Percentiles rank a stretch among this genome's conserved stretches.
Evolutionary conservation across 2,888 invertebrate species (phyloP).

Genomic region (Dione vanillae): DNA sequence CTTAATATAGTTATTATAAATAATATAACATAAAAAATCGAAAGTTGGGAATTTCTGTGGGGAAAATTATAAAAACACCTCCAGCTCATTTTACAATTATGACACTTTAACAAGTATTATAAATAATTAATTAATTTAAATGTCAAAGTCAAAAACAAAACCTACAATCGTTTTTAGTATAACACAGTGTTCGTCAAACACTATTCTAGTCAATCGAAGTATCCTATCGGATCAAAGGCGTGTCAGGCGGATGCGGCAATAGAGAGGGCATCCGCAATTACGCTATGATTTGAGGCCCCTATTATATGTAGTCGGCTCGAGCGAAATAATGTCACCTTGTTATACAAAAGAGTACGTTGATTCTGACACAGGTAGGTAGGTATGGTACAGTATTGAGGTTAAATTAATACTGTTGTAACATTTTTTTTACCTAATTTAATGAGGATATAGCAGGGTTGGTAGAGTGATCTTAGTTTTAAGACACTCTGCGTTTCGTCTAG

Average conservation of each 20-base stretch:
- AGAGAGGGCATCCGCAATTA: slow-evolving; percentile 68
- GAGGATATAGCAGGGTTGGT: neutral
- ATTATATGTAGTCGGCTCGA: slow-evolving; percentile 49
- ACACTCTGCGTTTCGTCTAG: neutral
- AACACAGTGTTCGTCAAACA: neutral
- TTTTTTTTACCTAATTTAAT: neutral
- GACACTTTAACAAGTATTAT: neutral
- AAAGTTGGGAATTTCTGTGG: too few species aligned
- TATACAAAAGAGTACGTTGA: slow-evolving; percentile 36
- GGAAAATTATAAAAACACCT: neutral
- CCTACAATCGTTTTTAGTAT: too few species aligned
- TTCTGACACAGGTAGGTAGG: slow-evolving; percentile 11
- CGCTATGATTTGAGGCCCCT: slow-evolving; percentile 65
- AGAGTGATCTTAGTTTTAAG: neutral
- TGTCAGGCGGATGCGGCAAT: slow-evolving; percentile 62
- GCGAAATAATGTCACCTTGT: slow-evolving; percentile 50
- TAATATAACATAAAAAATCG: too few species aligned
- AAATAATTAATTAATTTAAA: neutral
- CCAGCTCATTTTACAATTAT: neutral
- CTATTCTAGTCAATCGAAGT: slow-evolving; percentile 34
- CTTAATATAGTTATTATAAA: too few species aligned
- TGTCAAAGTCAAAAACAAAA: neutral
- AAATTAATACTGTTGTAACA: neutral
- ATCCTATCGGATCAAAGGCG: slow-evolving; percentile 48
- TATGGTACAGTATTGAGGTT: neutral